These are phyloP conservation scores for Macquaria australasica DNA, from an alignment of 2,113 vertebrate genomes.

Conservation along the genomic window DNA sequence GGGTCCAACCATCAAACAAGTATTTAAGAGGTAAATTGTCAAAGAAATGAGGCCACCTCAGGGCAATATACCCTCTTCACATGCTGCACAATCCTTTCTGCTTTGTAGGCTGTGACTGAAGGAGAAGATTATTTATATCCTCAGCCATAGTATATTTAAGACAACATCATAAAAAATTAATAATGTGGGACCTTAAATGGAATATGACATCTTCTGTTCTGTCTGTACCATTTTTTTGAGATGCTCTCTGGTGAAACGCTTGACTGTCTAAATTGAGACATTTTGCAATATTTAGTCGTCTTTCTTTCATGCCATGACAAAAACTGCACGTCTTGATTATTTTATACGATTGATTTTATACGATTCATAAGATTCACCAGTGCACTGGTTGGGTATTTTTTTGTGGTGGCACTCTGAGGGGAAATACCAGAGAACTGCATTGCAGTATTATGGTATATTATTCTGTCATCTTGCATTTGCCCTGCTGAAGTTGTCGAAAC, in stretches of 20 bases:
- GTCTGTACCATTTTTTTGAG: not conserved
- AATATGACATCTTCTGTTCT: conserved; percentile 5
- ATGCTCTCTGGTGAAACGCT: not conserved
- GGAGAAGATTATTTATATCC: conserved; percentile 7
- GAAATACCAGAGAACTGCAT: conserved; percentile 1
- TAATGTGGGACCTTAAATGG: conserved; percentile 3
- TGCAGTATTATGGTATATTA: conserved; percentile 34
- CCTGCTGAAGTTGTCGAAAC: conserved; percentile 40
- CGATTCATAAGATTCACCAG: not conserved
- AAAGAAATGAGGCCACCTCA: conserved; percentile 13
- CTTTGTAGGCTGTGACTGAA: conserved; percentile 16
- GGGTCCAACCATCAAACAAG: conserved; percentile 4
- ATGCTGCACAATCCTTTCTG: not conserved
- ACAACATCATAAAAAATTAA: conserved; percentile 22
- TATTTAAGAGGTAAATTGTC: conserved; percentile 36
- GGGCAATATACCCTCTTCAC: conserved; percentile 9
- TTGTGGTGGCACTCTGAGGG: not conserved
- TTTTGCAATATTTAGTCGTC: conserved; percentile 12
- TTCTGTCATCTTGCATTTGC: conserved; percentile 58
- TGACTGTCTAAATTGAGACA: not conserved
- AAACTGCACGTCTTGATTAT: not conserved
- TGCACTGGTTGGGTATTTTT: not conserved
- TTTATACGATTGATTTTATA: no score
- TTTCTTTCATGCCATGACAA: not conserved
- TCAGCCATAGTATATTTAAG: not conserved